A percentile compares a stretch with the other conserved stretches of the same genome.
These are phyloP conservation scores for Drosophila nigromelanica DNA, from an alignment of 1,140 invertebrate genomes.

Conservation along the genomic window DNA sequence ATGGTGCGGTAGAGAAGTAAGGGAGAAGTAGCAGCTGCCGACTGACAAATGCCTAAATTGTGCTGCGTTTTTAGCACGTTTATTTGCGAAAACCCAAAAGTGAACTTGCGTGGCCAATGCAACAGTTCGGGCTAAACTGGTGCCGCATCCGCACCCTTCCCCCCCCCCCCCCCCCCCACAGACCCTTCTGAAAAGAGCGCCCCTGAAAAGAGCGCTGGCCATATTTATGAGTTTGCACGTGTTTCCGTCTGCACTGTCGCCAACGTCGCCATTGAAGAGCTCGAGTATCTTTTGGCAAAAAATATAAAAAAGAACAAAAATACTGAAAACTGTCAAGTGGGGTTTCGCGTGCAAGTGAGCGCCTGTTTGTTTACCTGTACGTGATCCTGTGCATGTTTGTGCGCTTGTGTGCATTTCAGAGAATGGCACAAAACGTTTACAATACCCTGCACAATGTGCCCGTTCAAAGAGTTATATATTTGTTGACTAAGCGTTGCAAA, in stretches of 20 bases:
- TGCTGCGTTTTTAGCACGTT: constrained; percentile 49
- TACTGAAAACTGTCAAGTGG: constrained; percentile 52
- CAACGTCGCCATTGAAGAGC: constrained; percentile 52
- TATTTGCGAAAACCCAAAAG: constrained; percentile 47
- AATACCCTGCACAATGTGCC: constrained; percentile 4
- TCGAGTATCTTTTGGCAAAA: constrained; percentile 59
- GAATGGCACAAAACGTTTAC: constrained; percentile 52
- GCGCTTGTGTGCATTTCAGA: constrained; percentile 14
- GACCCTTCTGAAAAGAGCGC: constrained; percentile 2
- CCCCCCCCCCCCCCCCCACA: neutral
- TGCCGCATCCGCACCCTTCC: neutral
- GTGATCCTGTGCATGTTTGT: constrained; percentile 21
- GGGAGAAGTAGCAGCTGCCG: constrained; percentile 23
- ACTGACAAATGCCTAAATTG: constrained; percentile 15
- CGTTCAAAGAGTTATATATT: neutral
- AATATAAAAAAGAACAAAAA: constrained; percentile 13
- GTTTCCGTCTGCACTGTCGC: constrained; percentile 59
- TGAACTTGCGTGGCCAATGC: constrained; percentile 27
- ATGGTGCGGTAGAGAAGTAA: too few species aligned
- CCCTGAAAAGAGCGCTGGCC: too few species aligned
- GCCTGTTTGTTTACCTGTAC: constrained; percentile 44
- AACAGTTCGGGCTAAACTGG: constrained; percentile 17
- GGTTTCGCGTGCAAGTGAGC: constrained; percentile 66
- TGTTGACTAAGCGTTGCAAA: too few species aligned
- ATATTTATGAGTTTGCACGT: constrained; percentile 64